Evolutionary conservation across 2,797 vertebrate genomes (phyloP).

Genomic region (Sebastes goodei): DNA sequence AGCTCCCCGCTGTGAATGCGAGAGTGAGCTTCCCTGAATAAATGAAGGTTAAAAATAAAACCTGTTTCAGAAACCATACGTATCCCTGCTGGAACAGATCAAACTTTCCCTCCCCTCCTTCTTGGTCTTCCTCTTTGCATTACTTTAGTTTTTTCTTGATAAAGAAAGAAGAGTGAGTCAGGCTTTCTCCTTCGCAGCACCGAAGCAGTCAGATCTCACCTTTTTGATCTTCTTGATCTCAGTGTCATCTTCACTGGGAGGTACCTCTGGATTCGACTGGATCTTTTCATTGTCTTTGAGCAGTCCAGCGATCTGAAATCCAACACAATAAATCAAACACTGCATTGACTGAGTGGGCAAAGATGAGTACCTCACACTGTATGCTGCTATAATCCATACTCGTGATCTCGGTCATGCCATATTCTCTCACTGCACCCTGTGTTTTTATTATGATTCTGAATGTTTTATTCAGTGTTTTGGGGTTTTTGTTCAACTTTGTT

Average conservation of each 20-base stretch:
- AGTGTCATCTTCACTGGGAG: conserved; percentile 89
- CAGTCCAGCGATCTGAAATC: conserved; percentile 87
- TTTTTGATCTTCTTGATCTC: conserved; percentile 99
- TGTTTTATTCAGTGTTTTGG: conserved; percentile 6
- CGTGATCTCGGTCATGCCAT: background rate
- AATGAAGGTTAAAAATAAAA: conserved; percentile 31
- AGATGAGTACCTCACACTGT: background rate
- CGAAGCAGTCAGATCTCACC: conserved; percentile 74
- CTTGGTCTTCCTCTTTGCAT: background rate
- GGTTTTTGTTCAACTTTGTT: conserved; percentile 16
- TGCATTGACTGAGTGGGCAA: background rate
- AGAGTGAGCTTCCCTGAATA: conserved; percentile 11
- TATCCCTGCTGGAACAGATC: background rate
- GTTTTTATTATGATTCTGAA: background rate
- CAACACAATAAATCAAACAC: conserved; percentile 4
- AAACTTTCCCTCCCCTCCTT: background rate
- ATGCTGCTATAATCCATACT: background rate
- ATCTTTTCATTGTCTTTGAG: conserved; percentile 95
- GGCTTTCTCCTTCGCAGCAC: background rate
- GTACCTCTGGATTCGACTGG: conserved; percentile 87
- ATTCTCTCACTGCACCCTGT: background rate
- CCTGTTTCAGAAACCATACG: background rate
- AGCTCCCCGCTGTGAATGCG: background rate
- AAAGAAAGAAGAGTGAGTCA: background rate
- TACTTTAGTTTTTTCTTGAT: background rate